Evolutionary conservation across 2,113 vertebrate species (phyloP).

Genomic region (Anser cygnoides): DNA sequence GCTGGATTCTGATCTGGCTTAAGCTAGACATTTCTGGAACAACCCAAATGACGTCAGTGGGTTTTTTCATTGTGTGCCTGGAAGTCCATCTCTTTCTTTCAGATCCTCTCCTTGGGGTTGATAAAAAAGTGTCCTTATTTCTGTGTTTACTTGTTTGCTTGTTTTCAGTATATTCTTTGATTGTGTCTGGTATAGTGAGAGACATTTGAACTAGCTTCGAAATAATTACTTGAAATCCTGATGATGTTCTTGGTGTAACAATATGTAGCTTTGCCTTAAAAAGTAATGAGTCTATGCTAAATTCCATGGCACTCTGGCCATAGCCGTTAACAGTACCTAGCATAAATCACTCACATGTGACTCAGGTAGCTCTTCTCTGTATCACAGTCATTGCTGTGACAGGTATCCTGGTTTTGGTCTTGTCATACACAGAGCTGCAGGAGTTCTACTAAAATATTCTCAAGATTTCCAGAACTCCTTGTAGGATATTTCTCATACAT

Average conservation of each 20-base stretch:
- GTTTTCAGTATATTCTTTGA: not conserved
- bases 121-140: not conserved
- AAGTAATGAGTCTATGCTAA: not conserved
- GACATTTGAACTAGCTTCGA: not conserved
- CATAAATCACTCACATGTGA: not conserved
- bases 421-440: not conserved
- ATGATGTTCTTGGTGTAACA: not conserved
- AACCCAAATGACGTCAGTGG: not conserved
- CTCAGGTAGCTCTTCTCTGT: not conserved
- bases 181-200: not conserved
- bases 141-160: not conserved
- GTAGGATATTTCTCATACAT: conserved; percentile 21
- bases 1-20: not conserved
- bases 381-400: not conserved
- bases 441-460: not conserved
- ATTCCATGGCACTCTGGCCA: not conserved
- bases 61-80: not conserved
- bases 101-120: not conserved
- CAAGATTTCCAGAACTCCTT: conserved; percentile 3
- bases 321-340: not conserved
- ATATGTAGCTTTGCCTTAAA: not conserved
- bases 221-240: not conserved
- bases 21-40: not conserved
- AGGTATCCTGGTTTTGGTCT: not conserved
- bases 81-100: not conserved